These are phyloP conservation scores for Furnarius figulus DNA, from an alignment of 2,113 vertebrate genomes.

Conservation along the genomic window DNA sequence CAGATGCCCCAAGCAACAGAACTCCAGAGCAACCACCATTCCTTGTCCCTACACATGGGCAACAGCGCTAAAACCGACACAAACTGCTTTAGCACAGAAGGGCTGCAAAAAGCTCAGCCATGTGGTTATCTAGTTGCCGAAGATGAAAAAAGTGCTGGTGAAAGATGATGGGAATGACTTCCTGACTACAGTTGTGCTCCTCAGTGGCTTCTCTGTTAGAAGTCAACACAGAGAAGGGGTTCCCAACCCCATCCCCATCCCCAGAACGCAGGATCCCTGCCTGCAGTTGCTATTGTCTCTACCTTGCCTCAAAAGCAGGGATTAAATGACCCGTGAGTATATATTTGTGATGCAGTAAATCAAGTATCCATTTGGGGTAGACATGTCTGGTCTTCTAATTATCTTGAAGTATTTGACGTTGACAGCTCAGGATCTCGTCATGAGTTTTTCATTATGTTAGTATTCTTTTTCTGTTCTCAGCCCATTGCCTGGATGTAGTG, in stretches of 20 bases:
- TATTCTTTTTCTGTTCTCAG: neutral
- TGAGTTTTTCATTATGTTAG: neutral
- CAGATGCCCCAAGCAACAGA: neutral
- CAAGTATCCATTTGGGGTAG: neutral
- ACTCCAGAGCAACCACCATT: neutral
- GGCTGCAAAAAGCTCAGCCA: neutral
- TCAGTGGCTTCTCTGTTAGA: neutral
- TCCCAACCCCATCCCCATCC: neutral
- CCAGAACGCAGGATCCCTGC: no score
- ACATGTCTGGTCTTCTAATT: neutral
- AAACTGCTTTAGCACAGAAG: neutral
- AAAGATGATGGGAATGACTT: neutral
- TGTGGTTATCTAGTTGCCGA: neutral
- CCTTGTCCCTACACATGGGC: neutral
- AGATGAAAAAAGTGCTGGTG: neutral
- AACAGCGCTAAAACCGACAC: neutral
- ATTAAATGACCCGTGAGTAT: neutral
- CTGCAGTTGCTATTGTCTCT: neutral
- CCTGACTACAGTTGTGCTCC: neutral
- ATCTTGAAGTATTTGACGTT: neutral
- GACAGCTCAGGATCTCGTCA: neutral
- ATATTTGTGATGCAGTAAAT: neutral
- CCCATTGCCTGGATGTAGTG: neutral
- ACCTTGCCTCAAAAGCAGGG: neutral
- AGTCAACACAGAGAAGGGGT: neutral